These are phyloP conservation scores for Etheostoma cragini DNA, from an alignment of 2,113 vertebrate species.

Conservation along the genomic window DNA sequence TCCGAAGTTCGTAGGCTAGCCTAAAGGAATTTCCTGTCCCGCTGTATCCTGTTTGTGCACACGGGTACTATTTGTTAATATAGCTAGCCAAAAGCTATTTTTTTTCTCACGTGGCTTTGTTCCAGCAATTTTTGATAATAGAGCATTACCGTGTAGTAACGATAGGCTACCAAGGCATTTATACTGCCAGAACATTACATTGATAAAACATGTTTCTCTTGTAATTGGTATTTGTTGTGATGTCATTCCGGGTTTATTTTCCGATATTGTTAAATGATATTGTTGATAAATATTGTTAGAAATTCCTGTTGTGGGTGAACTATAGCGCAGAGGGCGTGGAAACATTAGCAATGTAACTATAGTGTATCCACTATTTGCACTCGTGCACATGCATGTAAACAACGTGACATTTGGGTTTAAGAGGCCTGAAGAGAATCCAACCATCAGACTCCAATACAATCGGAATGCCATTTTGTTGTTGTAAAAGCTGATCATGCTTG, in stretches of 20 bases:
- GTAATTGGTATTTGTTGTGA: neutral
- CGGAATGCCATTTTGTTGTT: neutral
- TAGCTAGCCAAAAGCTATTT: neutral
- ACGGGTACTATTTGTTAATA: slow-evolving; percentile 3
- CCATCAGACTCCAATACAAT: neutral
- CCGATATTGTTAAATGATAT: neutral
- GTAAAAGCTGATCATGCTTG: neutral
- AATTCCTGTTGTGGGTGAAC: slow-evolving; percentile 16
- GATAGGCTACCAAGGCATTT: neutral
- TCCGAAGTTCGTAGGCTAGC: slow-evolving; percentile 54
- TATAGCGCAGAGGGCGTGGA: neutral
- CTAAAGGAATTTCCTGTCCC: slow-evolving; percentile 65
- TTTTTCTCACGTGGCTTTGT: neutral
- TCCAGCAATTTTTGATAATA: neutral
- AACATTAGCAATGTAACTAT: neutral
- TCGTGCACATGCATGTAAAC: slow-evolving; percentile 5
- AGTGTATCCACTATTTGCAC: neutral
- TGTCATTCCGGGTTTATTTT: neutral
- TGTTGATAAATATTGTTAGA: no score
- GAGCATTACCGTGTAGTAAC: neutral
- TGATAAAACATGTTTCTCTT: neutral
- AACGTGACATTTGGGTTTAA: slow-evolving; percentile 18
- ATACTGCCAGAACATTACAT: neutral
- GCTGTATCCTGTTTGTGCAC: slow-evolving; percentile 25
- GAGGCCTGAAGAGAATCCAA: neutral